phyloP scores from a whole-genome alignment of 2,797 vertebrate genomes.

The Poeciliopsis turneri region DNA sequence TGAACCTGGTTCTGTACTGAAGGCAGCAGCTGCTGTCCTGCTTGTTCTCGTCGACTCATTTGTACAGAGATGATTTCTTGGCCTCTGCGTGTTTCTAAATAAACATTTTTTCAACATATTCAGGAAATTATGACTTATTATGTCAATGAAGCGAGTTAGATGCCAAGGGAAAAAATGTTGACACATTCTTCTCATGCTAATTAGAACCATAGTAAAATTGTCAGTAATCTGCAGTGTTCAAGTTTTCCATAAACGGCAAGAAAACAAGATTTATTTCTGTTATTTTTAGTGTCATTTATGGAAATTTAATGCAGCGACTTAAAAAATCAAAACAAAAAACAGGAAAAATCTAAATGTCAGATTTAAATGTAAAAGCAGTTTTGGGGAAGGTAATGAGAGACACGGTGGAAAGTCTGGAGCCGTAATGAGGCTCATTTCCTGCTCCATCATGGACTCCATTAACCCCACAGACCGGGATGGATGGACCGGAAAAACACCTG shows the following conservation, averaged over 20 bases:
- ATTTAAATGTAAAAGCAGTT: too few species aligned
- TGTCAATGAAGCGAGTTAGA: background rate
- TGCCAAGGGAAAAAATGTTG: background rate
- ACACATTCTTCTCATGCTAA: background rate
- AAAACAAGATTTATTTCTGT: background rate
- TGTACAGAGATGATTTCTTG: background rate
- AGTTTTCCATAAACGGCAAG: background rate
- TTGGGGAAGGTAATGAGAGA: too few species aligned
- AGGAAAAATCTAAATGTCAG: too few species aligned
- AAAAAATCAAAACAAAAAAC: background rate
- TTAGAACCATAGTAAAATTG: background rate
- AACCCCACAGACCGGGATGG: constrained; percentile 22
- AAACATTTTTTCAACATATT: constrained; percentile 30
- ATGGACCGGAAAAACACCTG: constrained; percentile 21
- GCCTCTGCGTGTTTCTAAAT: constrained; percentile 26
- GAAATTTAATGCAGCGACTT: background rate
- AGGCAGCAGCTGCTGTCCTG: constrained; percentile 8
- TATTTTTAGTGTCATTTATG: background rate
- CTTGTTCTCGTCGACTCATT: background rate
- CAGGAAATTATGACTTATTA: background rate
- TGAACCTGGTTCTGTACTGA: background rate
- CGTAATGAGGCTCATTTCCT: constrained; percentile 36
- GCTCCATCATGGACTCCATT: constrained; percentile 54
- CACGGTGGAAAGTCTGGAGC: background rate
- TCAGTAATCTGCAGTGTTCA: background rate